phyloP scores from a whole-genome alignment of 2,113 vertebrate species.

The Nycticryphes semicollaris region DNA sequence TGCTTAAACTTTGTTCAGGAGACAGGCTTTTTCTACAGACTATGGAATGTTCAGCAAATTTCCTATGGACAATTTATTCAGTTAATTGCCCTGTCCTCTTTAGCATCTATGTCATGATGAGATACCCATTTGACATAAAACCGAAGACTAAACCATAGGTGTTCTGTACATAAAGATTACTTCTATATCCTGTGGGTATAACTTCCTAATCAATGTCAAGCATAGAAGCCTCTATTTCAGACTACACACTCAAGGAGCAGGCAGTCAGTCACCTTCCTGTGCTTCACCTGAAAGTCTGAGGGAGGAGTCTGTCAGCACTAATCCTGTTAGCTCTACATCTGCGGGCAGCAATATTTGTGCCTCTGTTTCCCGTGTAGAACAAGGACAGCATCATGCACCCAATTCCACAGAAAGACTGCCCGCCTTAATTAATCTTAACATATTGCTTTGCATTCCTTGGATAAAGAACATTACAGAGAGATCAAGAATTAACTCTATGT shows the following conservation, averaged over 20 bases:
- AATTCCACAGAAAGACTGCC: neutral
- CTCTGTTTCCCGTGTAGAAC: neutral
- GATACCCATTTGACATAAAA: neutral
- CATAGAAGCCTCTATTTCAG: neutral
- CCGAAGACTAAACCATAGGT: neutral
- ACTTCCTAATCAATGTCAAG: neutral
- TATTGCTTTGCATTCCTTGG: neutral
- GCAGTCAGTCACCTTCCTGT: neutral
- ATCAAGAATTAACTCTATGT: neutral
- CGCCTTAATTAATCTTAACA: neutral
- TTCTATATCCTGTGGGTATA: neutral
- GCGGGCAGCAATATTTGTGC: neutral
- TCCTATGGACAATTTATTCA: neutral
- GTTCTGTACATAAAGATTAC: neutral
- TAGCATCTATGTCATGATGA: neutral
- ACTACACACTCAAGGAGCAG: neutral
- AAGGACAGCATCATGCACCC: neutral
- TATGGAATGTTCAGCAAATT: neutral
- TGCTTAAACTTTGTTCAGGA: slow-evolving; percentile 14
- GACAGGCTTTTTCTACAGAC: neutral
- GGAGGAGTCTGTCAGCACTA: neutral
- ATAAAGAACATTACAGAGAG: neutral
- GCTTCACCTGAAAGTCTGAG: neutral
- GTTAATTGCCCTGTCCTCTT: neutral
- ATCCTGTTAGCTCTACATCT: neutral